Evolutionary conservation across 2,888 invertebrate species (phyloP), one percentile per base, ranked within the genome.

Genomic region (Geotrupes spiniger): DNA sequence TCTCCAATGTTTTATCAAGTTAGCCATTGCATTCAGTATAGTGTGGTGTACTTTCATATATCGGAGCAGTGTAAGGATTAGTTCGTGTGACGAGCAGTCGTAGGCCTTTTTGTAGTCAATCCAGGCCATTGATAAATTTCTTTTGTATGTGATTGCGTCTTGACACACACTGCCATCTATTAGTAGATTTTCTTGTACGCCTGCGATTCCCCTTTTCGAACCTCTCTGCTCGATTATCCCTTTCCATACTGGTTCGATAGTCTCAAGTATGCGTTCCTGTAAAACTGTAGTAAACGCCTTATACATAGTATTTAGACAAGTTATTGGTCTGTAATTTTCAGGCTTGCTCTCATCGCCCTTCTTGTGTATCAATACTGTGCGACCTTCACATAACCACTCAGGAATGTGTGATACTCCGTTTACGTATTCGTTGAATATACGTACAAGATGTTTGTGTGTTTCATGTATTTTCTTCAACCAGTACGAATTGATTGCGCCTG

Each of bases 111-210:
- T 4, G 9, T 28, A 42, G 16, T 31, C 42, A 9, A 47, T 33
- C 27, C 47, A 47, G 4, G 25, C 33, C 36, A 27, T 33, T 9
- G 47, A 42, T 5, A 47, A 17, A 16, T 42, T 47, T 8, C 47
- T 9, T 15, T 40, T 41, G 8, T 26, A 41, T 21, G 9, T 11
- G 1, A 16, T 11, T 2, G 12, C 38, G 11, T 37, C 31, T 15
- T 43, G 42, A 27, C 29, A 41, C 2, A 31, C 21, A 14, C 28
- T 26, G 5, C 25, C n/a, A 27, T 47, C 51, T 3, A 42, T 46
- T 3, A 47, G 36, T 2, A 50, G 42, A 21, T 47, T 51, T 14
- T 46, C 51, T 3, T 26, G 31, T 1, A 41, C 36, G 2, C 46
- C 51, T 2, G 43, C 43, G 10, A 42, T 26, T 2, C 41, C 46